Conservation (phyloP, 2,797 vertebrate genomes). For the Podarcis siculus region DNA sequence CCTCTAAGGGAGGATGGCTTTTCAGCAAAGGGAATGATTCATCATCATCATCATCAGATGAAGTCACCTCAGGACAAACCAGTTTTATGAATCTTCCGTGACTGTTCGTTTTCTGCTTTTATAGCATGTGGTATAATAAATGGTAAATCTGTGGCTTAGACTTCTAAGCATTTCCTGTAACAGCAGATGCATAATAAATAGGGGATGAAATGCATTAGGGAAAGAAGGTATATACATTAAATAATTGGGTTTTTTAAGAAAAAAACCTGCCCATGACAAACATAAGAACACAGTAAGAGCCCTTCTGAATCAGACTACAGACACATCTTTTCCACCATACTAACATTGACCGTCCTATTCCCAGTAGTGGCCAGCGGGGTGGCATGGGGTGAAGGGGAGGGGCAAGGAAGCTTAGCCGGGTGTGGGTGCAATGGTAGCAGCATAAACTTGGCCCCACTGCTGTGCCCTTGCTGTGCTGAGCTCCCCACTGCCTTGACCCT, state of each 20-base stretch:
- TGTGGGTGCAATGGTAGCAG: too few relatives aligned
- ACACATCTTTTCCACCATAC: too few relatives aligned
- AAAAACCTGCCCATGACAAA: not conserved
- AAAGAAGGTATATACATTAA: not conserved
- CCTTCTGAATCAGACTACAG: not conserved
- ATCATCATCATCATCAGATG: not conserved
- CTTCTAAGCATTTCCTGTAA: not conserved
- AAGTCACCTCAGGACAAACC: not conserved
- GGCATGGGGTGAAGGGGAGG: too few relatives aligned
- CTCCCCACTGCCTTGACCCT: too few relatives aligned
- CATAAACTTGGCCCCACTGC: too few relatives aligned
- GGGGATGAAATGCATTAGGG: not conserved
- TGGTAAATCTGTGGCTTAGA: not conserved
- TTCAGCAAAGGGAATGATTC: not conserved
- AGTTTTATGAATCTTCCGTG: not conserved
- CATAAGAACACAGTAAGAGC: not conserved
- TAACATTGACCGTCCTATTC: too few relatives aligned
- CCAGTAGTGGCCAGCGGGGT: too few relatives aligned
- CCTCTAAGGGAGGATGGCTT: not conserved
- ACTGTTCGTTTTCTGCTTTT: not conserved
- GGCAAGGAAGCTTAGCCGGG: too few relatives aligned
- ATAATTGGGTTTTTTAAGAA: not conserved
- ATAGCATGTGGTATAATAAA: not conserved
- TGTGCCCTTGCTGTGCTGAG: too few relatives aligned
- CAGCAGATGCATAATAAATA: constrained; percentile 4